A percentile compares a stretch with the other conserved stretches of the same genome.
These are phyloP conservation scores for Stichodactyla mertensii DNA, from an alignment of 64 coral and sea anemone genomes.

Conservation along the genomic window DNA sequence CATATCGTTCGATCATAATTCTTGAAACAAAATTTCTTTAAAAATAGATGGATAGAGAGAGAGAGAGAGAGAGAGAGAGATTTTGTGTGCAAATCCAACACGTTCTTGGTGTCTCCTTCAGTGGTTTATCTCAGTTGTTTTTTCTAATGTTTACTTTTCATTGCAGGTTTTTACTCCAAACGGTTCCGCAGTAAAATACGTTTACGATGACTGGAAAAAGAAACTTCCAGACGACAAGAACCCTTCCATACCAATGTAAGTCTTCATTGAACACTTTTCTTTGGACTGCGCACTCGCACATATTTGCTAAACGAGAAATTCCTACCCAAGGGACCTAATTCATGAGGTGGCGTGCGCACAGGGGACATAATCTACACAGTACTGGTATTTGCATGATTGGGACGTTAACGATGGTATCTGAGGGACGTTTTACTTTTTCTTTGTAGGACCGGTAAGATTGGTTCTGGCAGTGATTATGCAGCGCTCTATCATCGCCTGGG, in stretches of 20 bases:
- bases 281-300: not conserved
- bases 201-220: slow-evolving; percentile 48
- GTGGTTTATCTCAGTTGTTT: not conserved
- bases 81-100: not conserved
- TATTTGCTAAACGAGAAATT: not conserved
- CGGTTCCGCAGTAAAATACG: not conserved
- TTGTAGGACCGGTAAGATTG: not conserved
- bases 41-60: too few relatives aligned
- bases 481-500: slow-evolving; percentile 52
- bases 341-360: not conserved
- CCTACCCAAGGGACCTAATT: too few relatives aligned
- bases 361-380: too few relatives aligned
- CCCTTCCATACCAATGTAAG: slow-evolving; percentile 43
- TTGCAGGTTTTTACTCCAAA: not conserved
- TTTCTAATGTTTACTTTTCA: not conserved
- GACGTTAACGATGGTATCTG: too few relatives aligned
- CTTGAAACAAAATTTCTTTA: too few relatives aligned
- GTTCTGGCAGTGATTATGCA: slow-evolving; percentile 50
- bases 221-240: slow-evolving; percentile 29
- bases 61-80: too few relatives aligned
- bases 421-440: not conserved
- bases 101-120: not conserved
- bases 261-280: not conserved
- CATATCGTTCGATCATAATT: too few relatives aligned
- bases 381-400: too few relatives aligned